Conservation (phyloP, 2,797 vertebrate genomes). For the Urosaurus nigricauda region DNA sequence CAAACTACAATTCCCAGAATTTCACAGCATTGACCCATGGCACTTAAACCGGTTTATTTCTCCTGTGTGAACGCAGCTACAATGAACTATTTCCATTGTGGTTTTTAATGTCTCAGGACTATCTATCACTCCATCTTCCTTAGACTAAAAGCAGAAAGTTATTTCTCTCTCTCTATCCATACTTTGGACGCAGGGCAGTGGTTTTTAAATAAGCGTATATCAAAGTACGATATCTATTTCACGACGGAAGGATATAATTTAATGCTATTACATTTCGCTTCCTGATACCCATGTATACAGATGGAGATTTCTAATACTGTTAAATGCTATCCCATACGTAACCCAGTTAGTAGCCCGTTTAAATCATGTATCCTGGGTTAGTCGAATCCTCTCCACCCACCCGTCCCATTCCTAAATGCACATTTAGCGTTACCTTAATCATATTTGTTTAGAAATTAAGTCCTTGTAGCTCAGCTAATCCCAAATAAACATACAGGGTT, state of each 20-base stretch:
- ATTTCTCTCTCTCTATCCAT: background rate
- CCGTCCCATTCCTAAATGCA: background rate
- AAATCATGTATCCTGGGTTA: background rate
- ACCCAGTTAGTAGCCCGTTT: background rate
- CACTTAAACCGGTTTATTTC: no score
- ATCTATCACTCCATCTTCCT: background rate
- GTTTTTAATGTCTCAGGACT: background rate
- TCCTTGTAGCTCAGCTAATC: background rate
- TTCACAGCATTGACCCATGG: no score
- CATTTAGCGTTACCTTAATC: background rate
- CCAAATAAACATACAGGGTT: background rate
- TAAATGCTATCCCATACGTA: constrained; percentile 18
- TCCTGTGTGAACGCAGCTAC: no score
- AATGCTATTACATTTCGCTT: background rate
- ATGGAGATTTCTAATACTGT: constrained; percentile 31
- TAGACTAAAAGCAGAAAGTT: background rate
- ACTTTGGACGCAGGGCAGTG: background rate
- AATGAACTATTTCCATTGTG: no score
- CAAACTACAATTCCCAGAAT: no score
- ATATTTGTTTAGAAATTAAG: background rate
- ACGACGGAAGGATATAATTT: background rate
- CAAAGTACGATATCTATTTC: background rate
- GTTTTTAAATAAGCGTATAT: constrained; percentile 13
- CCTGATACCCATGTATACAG: constrained; percentile 5
- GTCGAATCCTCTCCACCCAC: no score